phyloP scores from a whole-genome alignment of 2,113 vertebrate species.

The Chaetodon trifascialis region DNA sequence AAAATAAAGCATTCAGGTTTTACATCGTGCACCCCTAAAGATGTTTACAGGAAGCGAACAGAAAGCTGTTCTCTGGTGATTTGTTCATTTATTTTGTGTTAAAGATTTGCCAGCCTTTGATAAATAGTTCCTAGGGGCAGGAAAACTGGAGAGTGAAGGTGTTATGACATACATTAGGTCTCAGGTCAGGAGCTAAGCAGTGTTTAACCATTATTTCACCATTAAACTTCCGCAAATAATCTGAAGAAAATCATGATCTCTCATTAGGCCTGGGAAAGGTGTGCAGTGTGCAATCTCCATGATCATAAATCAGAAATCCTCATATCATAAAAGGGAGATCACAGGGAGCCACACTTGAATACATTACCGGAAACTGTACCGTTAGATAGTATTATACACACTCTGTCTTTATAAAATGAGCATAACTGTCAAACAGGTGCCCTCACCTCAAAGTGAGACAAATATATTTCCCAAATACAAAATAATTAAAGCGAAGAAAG shows the following conservation, averaged over 20 bases:
- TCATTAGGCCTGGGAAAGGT: not conserved
- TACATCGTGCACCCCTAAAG: conserved; percentile 36
- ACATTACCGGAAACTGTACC: not conserved
- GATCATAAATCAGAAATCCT: not conserved
- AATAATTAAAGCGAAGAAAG: not conserved
- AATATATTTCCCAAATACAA: not conserved
- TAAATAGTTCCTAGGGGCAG: not conserved
- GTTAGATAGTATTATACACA: not conserved
- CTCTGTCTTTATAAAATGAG: conserved; percentile 2
- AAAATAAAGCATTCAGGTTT: conserved; percentile 55
- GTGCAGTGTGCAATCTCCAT: not conserved
- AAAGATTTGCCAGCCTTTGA: conserved; percentile 40
- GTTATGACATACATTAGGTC: conserved; percentile 3
- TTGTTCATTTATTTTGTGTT: conserved; percentile 46
- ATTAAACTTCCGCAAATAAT: conserved; percentile 11
- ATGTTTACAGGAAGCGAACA: conserved; percentile 52
- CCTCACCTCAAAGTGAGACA: not conserved
- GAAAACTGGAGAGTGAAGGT: not conserved
- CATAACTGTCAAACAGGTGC: not conserved
- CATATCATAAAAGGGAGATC: not conserved
- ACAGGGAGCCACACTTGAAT: not conserved
- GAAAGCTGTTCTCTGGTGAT: conserved; percentile 25
- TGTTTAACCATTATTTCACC: not conserved
- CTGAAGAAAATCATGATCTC: not conserved
- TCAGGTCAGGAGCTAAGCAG: conserved; percentile 13